Evolutionary conservation across 2,113 vertebrate species (phyloP).

Genomic region (Podocnemis expansa): DNA sequence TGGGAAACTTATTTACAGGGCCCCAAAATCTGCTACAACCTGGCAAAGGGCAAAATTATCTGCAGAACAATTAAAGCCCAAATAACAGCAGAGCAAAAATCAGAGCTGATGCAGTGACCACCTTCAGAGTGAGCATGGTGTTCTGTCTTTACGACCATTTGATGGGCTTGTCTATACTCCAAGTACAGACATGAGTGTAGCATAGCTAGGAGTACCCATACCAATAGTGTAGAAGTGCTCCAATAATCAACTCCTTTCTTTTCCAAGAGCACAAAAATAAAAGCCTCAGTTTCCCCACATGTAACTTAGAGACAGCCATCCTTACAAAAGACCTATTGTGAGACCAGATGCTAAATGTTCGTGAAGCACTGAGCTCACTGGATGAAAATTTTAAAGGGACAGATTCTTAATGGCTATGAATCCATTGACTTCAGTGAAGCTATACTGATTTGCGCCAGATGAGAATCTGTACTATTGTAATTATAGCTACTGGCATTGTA

Average conservation of each 20-base stretch:
- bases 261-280: too few relatives aligned
- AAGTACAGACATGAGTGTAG: background rate
- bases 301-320: background rate
- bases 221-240: background rate
- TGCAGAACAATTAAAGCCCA: background rate
- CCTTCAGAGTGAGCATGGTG: background rate
- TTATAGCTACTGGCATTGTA: constrained; percentile 49
- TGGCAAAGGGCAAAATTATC: background rate
- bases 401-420: background rate
- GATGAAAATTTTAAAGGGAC: constrained; percentile 18
- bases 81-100: background rate
- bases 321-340: background rate
- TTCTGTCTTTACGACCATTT: background rate
- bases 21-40: background rate
- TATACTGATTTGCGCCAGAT: constrained; percentile 24
- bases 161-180: background rate
- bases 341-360: background rate
- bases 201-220: background rate
- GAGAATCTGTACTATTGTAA: constrained; percentile 12
- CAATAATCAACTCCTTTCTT: too few relatives aligned
- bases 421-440: constrained; percentile 43
- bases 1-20: background rate
- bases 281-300: background rate
- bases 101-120: background rate
- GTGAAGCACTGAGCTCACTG: background rate